Evolutionary conservation across 2,113 vertebrate species (phyloP), one percentile per base, ranked within the genome.

Genomic region (Salvelinus sp.): DNA sequence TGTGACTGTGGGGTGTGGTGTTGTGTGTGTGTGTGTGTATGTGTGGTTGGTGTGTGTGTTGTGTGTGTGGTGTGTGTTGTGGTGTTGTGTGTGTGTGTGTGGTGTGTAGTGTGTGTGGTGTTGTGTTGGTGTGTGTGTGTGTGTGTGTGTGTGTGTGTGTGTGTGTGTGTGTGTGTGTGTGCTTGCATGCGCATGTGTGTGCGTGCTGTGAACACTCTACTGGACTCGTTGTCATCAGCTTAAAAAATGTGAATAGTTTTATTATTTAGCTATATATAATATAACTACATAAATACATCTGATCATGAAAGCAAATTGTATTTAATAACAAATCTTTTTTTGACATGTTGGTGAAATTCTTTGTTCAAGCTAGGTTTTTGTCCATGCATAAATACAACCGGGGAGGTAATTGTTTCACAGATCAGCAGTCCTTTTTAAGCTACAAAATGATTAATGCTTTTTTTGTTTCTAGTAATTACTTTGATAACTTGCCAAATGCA

Each of bases 391-490:
- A 73, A 62, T 28, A n/a, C 30, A 76, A 81, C 18, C 60, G 71
- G 76, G 25, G 60, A 72, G 70, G 74, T 82, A 80, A 88, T 84
- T 88, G 87, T 82, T 88, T 90, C 84, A 87, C 85, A 80, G 76
- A 87, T 87, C 83, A 80, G 70, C 89, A 87, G 80, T 85, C 83
- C 16, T 13, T 82, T 86, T 81, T 75, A 85, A 2, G 82, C 83
- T 89, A 80, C 83, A 88, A 80, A 90, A 90, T 89, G 86, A 90
- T 91, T 84, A 87, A 87, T 85, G 82, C 70, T 78, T 87, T 75
- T 68, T 62, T 83, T 71, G 75, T 89, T 83, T 81, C 76, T 86
- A 77, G 76, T 89, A 89, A 89, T 90, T 88, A 84, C 85, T 88
- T 88, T 79, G 79, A 78, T 84, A 77, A 80, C 75, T 81, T 83